Evolutionary conservation across 2,113 vertebrate genomes (phyloP).

Genomic region (Sceloporus undulatus): DNA sequence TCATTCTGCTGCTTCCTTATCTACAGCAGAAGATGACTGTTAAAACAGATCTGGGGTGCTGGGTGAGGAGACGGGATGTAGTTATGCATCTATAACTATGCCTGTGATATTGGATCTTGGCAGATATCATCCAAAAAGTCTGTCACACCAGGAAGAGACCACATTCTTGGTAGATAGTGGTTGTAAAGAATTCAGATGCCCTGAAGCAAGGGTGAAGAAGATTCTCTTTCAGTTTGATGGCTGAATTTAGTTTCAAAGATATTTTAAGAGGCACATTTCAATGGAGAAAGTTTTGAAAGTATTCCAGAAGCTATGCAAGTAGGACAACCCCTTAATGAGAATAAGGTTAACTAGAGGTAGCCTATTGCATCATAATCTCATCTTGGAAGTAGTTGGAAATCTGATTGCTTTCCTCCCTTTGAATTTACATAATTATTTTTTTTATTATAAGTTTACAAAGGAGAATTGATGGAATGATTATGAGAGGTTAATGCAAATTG

Average conservation of each 20-base stretch:
- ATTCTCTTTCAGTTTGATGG: too few relatives aligned
- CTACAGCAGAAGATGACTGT: too few relatives aligned
- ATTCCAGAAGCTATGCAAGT: neutral
- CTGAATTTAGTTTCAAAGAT: too few relatives aligned
- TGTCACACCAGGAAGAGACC: too few relatives aligned
- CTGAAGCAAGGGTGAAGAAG: too few relatives aligned
- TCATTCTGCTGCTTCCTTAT: too few relatives aligned
- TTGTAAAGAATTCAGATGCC: neutral
- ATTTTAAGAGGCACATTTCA: too few relatives aligned
- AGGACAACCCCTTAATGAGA: neutral
- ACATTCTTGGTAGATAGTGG: neutral
- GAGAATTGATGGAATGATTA: neutral
- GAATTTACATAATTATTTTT: neutral
- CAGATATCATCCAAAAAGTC: too few relatives aligned
- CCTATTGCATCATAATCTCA: neutral
- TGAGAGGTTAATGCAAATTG: constrained; percentile 12
- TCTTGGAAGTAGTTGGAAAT: neutral
- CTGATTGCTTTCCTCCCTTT: neutral
- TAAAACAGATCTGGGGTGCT: too few relatives aligned
- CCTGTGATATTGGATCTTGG: too few relatives aligned
- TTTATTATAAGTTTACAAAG: neutral
- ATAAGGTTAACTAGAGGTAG: neutral
- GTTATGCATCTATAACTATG: too few relatives aligned
- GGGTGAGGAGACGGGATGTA: too few relatives aligned
- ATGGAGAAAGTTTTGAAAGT: neutral